Evolutionary conservation across 1,140 invertebrate species (phyloP).

Genomic region (Druon quercuslanigerum): DNA sequence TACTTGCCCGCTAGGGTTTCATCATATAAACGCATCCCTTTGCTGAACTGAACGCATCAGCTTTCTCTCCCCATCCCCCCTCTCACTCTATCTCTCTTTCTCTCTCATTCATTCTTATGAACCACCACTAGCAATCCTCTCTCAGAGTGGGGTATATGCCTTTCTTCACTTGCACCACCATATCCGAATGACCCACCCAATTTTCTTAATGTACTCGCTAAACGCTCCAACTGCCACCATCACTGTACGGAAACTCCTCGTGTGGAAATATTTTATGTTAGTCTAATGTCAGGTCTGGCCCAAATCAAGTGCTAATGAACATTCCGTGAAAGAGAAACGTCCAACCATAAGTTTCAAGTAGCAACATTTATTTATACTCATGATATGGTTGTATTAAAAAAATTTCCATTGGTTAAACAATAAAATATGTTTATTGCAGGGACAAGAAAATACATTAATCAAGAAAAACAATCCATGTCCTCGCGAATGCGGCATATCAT

Average conservation of each 20-base stretch:
- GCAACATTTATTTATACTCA: no score
- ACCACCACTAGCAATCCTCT: conserved; percentile 23
- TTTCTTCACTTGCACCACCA: conserved; percentile 35
- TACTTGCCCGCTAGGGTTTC: conserved; percentile 60
- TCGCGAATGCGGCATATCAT: no score
- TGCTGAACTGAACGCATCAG: conserved; percentile 46
- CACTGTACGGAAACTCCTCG: not conserved
- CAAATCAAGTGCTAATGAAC: no score
- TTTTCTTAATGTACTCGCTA: conserved; percentile 75
- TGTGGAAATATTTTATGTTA: not conserved
- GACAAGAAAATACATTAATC: no score
- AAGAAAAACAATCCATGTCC: no score
- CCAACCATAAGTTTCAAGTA: no score
- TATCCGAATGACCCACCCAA: conserved; percentile 57
- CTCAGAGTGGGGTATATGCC: conserved; percentile 32
- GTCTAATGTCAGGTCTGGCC: no score
- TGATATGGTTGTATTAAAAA: no score
- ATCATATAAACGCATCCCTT: conserved; percentile 36
- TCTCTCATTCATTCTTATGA: conserved; percentile 37
- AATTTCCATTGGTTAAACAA: no score
- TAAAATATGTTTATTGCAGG: no score
- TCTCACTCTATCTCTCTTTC: conserved; percentile 38
- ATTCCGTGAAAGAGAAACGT: no score
- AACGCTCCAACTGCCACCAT: conserved; percentile 48
- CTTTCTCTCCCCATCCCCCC: conserved; percentile 46